These are phyloP conservation scores for Drosophila atripex DNA, from an alignment of 2,888 invertebrate genomes.

Conservation along the genomic window DNA sequence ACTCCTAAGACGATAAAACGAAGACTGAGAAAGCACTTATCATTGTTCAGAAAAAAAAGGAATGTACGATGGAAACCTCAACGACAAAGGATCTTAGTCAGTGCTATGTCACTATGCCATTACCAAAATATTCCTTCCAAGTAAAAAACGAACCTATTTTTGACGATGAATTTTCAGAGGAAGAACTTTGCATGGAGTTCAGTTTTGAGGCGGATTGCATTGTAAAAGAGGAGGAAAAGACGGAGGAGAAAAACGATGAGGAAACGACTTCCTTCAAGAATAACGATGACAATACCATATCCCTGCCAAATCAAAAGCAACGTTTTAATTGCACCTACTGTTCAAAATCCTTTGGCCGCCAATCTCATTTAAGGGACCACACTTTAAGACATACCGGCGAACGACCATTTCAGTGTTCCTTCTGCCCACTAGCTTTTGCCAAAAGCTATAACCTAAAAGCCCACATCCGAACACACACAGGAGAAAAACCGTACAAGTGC, in stretches of 20 bases:
- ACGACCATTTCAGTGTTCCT: neutral
- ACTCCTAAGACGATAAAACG: too few relatives aligned
- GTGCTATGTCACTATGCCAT: neutral
- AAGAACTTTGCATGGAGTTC: neutral
- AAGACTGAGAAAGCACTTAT: too few relatives aligned
- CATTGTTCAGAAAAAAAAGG: neutral
- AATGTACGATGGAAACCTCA: neutral
- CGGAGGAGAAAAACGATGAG: neutral
- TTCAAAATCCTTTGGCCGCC: neutral
- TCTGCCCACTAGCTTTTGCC: neutral
- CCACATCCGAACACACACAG: neutral
- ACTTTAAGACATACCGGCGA: neutral
- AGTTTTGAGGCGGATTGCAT: neutral
- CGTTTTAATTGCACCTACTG: neutral
- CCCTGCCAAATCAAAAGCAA: neutral
- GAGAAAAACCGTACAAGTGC: neutral
- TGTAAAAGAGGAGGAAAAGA: neutral
- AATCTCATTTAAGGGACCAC: neutral
- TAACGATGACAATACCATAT: neutral
- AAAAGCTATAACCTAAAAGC: neutral
- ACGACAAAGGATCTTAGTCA: neutral
- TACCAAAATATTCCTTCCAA: neutral
- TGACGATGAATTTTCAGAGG: neutral
- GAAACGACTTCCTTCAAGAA: neutral
- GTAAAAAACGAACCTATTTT: slow-evolving; percentile 1